These are phyloP conservation scores for Phylloscopus whistleri DNA, from an alignment of 2,113 vertebrate species.

Conservation along the genomic window DNA sequence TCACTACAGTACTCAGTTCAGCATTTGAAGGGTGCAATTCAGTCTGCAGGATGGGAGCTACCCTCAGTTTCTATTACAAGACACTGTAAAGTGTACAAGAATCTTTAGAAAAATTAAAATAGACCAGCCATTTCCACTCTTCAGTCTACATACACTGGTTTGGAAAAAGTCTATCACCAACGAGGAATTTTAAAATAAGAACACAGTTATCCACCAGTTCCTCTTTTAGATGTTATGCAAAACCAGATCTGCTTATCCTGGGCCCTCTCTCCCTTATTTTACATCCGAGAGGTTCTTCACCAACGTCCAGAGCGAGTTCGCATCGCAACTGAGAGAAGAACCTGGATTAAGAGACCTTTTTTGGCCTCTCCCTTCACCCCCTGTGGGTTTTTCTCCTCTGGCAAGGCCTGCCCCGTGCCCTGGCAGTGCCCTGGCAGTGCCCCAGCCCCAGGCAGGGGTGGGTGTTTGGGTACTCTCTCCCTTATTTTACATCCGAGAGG, in stretches of 20 bases:
- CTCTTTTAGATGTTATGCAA: background rate
- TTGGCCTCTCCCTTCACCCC: background rate
- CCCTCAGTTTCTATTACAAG: background rate
- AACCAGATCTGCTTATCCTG: background rate
- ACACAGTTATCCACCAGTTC: background rate
- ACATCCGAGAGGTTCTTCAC: background rate
- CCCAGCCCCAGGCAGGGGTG: background rate
- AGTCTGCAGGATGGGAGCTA: background rate
- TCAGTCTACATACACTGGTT: background rate
- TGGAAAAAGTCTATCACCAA: background rate
- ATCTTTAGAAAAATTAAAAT: background rate
- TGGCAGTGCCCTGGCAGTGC: background rate
- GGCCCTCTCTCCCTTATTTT: background rate
- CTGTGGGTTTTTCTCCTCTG: background rate
- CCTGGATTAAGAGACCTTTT: background rate
- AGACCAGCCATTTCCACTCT: background rate
- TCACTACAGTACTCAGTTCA: background rate
- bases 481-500: no score
- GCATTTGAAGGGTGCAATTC: background rate
- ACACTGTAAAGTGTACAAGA: background rate
- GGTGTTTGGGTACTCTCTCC: conserved; percentile 77
- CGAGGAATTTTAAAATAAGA: background rate
- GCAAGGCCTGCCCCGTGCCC: no score
- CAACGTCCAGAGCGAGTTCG: background rate
- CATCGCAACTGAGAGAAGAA: background rate